A percentile compares a stretch with the other conserved stretches of the same genome.
phyloP scores from a whole-genome alignment of 2,888 invertebrate species.

The Amiota mariae region DNA sequence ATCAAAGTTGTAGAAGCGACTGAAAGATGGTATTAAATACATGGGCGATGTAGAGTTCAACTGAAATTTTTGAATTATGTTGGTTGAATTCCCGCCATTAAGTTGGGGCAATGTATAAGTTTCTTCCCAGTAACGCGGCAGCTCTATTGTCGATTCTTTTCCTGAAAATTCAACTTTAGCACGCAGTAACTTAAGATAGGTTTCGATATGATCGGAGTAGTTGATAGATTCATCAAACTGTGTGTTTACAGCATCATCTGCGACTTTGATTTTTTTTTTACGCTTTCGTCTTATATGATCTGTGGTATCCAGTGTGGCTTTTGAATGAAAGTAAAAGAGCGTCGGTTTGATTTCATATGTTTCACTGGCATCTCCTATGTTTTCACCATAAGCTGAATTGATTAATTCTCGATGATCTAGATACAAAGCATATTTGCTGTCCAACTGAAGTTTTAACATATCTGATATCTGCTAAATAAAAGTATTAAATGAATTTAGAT shows the following conservation, averaged over 20 bases:
- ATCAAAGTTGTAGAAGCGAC: slow-evolving; percentile 81
- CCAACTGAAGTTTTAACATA: slow-evolving; percentile 53
- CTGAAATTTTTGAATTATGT: slow-evolving; percentile 74
- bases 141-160: background rate
- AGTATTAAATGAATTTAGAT: too few relatives aligned
- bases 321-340: slow-evolving; percentile 59
- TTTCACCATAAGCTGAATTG: slow-evolving; percentile 48
- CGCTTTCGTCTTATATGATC: slow-evolving; percentile 18
- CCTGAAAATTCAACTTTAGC: background rate
- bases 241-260: background rate
- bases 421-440: slow-evolving; percentile 51
- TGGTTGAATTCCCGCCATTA: slow-evolving; percentile 77
- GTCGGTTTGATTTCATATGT: slow-evolving; percentile 51
- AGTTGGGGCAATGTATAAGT: slow-evolving; percentile 68
- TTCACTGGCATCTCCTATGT: background rate
- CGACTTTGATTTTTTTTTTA: slow-evolving; percentile 42
- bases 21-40: slow-evolving; percentile 81
- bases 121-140: slow-evolving; percentile 65
- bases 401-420: slow-evolving; percentile 64
- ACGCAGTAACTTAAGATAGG: slow-evolving; percentile 41
- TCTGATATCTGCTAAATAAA: slow-evolving; percentile 43
- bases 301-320: background rate
- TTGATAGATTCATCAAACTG: background rate
- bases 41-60: slow-evolving; percentile 70
- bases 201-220: slow-evolving; percentile 27